Evolutionary conservation across 2,797 vertebrate genomes (phyloP), one percentile per base, ranked within the genome.

Genomic region (Periparus ater): DNA sequence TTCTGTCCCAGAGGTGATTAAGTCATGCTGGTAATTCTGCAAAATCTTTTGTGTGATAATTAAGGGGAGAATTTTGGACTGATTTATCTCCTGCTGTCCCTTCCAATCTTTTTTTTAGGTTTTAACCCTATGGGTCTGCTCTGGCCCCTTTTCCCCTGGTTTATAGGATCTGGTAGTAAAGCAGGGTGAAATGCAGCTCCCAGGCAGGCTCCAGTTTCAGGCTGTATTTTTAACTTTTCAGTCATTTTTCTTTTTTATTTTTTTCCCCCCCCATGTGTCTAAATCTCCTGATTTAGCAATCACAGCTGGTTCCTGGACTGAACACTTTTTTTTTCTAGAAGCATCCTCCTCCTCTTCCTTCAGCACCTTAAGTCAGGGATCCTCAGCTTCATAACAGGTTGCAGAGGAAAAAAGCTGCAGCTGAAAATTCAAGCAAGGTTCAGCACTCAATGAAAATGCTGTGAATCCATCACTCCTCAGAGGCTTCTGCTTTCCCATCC

Each of bases 201-300:
- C 32, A 27, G 20, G 54, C 32, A 68, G 51, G 22, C 7, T 80
- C 36, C 27, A 15, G 1, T 34, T 82, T 60, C 1, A 1, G 45
- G 63, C 7, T 73, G 36, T 77, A 57, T 83, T 93, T 94, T 85
- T 70, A 91, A 60, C 26, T 82, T 87, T 66, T 48, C 54, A 50
- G 9, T 48, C 7, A 47, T 78, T 85, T 26, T 6, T 8, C 23
- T 7, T 65, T 45, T 25, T 30, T 9, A 12, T 6, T 14, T 4
- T 10, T 7, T 7, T 5, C 2, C 0, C 3, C 10, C 3, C 2
- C 6, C 9, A 5, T 23, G 68, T 62, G 60, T 22, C 51, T 89
- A 42, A 63, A 67, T 47, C 57, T 71, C 68, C 34, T 63, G 23
- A 76, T 65, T 90, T 81, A 88, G 62, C 38, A 53, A 71, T 48